These are phyloP conservation scores for Pseudorasbora parva DNA, from an alignment of 2,113 vertebrate genomes.

Conservation along the genomic window DNA sequence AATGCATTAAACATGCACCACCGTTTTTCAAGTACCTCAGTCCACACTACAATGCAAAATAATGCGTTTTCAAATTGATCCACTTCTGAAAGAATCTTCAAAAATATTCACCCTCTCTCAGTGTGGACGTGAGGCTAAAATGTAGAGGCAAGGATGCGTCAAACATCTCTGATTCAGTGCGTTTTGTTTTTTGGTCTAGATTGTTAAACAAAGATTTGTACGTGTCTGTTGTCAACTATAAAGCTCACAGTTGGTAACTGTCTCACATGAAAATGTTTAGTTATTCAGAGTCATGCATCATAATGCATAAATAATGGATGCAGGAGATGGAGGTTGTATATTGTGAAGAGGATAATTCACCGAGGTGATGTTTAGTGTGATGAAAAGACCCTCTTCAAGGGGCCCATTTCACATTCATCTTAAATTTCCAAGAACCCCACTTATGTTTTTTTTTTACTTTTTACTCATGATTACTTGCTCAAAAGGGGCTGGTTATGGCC, in stretches of 20 bases:
- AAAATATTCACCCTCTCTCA: too few relatives aligned
- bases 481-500: background rate
- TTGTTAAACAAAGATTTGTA: background rate
- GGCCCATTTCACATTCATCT: constrained; percentile 5
- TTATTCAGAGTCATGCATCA: background rate
- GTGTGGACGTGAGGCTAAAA: too few relatives aligned
- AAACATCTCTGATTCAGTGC: background rate
- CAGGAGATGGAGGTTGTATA: constrained; percentile 4
- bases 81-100: too few relatives aligned
- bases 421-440: background rate
- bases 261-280: background rate
- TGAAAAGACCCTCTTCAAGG: background rate
- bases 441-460: background rate
- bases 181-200: too few relatives aligned
- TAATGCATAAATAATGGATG: constrained; percentile 4
- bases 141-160: too few relatives aligned
- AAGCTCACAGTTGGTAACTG: background rate
- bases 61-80: too few relatives aligned
- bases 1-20: too few relatives aligned
- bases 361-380: background rate
- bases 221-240: background rate
- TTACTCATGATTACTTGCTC: background rate
- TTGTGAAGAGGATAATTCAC: background rate
- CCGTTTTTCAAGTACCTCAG: too few relatives aligned
- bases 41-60: too few relatives aligned